Base-by-base conservation (phyloP, 2,797 vertebrate genomes). In the Triplophysa bombifrons region DNA sequence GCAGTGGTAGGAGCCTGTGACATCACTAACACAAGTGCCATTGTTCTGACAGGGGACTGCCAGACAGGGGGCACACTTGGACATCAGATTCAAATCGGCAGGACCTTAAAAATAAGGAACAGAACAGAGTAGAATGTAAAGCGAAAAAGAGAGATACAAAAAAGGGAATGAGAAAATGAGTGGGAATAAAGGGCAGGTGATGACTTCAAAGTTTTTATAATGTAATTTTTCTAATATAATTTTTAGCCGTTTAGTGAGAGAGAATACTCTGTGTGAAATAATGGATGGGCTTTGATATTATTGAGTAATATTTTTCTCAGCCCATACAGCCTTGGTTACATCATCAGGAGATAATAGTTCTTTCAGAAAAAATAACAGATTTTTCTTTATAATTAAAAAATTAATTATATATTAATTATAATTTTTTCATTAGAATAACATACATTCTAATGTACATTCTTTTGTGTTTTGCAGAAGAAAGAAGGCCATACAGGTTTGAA, bases 11-110 rank as follows among this genome's bases (percentile, higher is more conserved):
- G 93, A 92, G 58, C 96, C 96, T 46, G 92, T 87, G 0, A 90
- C 87, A 19, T 96, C 96, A 19, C 90, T 93, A 82, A 90, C 95
- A 85, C 98, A 99, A 0, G 96, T 97, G 14, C 96, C 97, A 0
- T 99, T 98, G 91, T 98, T 98, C 88, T 93, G 95, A 85, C 98
- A 99, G 0, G 97, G 97, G 1, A 83, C 84, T 65, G 96, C 95
- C 83, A 98, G 91, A 88, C 98, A 99, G 85, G 97, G 96, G 60
- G 95, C 94, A 69, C 98, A 99, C 91, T 99, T 99, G 64, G 97
- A 95, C 87, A 89, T 88, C 1, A 98, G 91, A 84, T 77, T 92
- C 86, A 98, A 91, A 88, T 98, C 96, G 74, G 91, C 89, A 0
- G 95, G 95, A 53, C 96, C 97, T 99, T 90, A 63, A 60, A 53